Base-by-base conservation (phyloP, 2,888 invertebrate species). In the Salpingus planirostris region DNA sequence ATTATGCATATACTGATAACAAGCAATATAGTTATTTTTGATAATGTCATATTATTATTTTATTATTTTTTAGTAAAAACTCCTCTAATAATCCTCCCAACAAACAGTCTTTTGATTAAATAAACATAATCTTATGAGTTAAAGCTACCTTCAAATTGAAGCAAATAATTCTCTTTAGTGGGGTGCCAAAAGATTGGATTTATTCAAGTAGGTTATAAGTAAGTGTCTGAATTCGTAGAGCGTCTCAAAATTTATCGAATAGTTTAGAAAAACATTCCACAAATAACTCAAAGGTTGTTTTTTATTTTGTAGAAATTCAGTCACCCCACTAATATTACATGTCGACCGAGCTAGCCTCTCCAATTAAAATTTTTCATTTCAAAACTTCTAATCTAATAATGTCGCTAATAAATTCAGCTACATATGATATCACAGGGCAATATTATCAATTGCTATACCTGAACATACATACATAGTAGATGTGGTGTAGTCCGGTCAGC, bases 401-500 rank as follows among this genome's bases (percentile, higher is more conserved):
- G 42, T 47, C n/a, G n/a, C n/a, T n/a, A n/a, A 47, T 42, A 36
- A 18, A 4, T 13, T 28, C 26, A 34, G 33, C 40, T 46, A 40
- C 38, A 44, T 30, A n/a, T n/a, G n/a, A 22, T 55, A 57, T 55
- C 57, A 57, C 55, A 57, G 57, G 49, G 47, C 52, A 51, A 52
- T 44, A 45, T 46, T n/a, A 49, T 50, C 44, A 50, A 47, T 49
- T 50, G 48, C 50, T 48, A 47, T 46, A 50, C 49, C 47, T 52
- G 49, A 47, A 46, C 46, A 47, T n/a, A n/a, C n/a, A 49, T 46
- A 32, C 38, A n/a, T n/a, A n/a, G n/a, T n/a, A n/a, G n/a, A n/a
- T n/a, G n/a, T n/a, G n/a, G n/a, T n/a, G 43, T 36, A 40, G 43
- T 42, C 31, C 35, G 40, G 43, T 46, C 43, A 48, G 49, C 46